These are phyloP conservation scores for Clarias platycephalus DNA, from an alignment of 2,797 vertebrate species.

Conservation along the genomic window DNA sequence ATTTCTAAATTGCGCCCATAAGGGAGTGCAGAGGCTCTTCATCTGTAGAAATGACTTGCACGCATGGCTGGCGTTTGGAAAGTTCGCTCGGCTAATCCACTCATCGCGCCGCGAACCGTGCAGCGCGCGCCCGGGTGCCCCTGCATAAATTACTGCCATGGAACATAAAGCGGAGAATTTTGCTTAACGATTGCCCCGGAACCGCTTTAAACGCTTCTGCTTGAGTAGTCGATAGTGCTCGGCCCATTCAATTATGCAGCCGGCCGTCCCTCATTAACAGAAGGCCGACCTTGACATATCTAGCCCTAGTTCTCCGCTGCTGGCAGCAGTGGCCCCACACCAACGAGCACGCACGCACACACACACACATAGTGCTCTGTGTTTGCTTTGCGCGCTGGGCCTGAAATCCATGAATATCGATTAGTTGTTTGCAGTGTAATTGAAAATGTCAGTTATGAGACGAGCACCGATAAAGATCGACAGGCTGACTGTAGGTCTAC, in stretches of 20 bases:
- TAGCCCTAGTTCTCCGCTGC: conserved; percentile 75
- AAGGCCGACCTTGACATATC: conserved; percentile 87
- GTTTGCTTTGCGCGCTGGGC: conserved; percentile 77
- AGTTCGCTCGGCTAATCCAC: conserved; percentile 77
- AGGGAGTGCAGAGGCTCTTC: conserved; percentile 70
- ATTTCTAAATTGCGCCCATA: conserved; percentile 60
- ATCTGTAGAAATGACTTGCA: conserved; percentile 74
- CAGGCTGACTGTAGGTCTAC: conserved; percentile 67
- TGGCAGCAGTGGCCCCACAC: conserved; percentile 67
- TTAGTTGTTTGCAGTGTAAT: conserved; percentile 92
- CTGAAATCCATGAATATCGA: conserved; percentile 93
- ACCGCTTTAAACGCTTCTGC: conserved; percentile 80
- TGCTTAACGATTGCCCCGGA: conserved; percentile 74
- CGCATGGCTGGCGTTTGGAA: conserved; percentile 74
- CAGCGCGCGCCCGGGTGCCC: conserved; percentile 73
- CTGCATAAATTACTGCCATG: conserved; percentile 80
- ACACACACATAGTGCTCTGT: conserved; percentile 65
- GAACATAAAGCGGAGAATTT: conserved; percentile 81
- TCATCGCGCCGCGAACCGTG: conserved; percentile 76
- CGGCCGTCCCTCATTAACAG: conserved; percentile 82
- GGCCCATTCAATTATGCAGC: conserved; percentile 80
- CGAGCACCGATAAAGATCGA: conserved; percentile 84
- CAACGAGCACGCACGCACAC: conserved; percentile 44
- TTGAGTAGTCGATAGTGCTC: conserved; percentile 76
- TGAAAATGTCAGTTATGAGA: conserved; percentile 93